Percentiles rank a stretch among this genome's conserved stretches.
Conservation (phyloP, 1,140 invertebrate species). For the Onthophagus taurus region DNA sequence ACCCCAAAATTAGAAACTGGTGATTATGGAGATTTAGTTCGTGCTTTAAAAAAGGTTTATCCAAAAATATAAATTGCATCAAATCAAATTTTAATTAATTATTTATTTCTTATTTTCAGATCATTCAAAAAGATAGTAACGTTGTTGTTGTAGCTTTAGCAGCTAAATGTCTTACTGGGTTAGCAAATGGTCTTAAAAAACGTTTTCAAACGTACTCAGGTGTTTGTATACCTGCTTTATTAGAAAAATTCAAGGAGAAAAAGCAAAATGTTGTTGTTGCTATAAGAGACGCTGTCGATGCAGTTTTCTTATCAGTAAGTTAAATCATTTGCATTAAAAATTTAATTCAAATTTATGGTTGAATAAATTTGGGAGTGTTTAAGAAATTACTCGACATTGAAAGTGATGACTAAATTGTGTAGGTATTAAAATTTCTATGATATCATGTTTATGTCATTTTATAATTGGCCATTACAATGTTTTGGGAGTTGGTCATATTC, state of each 20-base stretch:
- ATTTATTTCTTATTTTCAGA: slow-evolving; percentile 37
- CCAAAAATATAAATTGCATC: too few relatives aligned
- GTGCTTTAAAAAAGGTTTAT: slow-evolving; percentile 76
- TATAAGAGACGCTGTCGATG: slow-evolving; percentile 87
- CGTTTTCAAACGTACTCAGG: slow-evolving; percentile 77
- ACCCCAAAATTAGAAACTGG: slow-evolving; percentile 80
- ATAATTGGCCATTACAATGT: too few relatives aligned
- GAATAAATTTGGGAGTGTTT: too few relatives aligned
- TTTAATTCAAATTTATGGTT: too few relatives aligned
- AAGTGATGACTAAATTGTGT: too few relatives aligned
- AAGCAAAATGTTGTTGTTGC: slow-evolving; percentile 82
- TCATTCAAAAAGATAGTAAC: slow-evolving; percentile 90
- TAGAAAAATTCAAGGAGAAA: slow-evolving; percentile 98
- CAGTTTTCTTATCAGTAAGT: slow-evolving; percentile 71
- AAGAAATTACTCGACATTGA: too few relatives aligned
- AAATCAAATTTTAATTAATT: too few relatives aligned
- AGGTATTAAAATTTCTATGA: too few relatives aligned
- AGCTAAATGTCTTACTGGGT: slow-evolving; percentile 69
- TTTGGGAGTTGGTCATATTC: too few relatives aligned
- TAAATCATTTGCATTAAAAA: too few relatives aligned
- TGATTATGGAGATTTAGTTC: slow-evolving; percentile 86
- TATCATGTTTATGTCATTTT: too few relatives aligned
- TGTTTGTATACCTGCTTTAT: slow-evolving; percentile 65
- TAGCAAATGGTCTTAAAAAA: slow-evolving; percentile 82
- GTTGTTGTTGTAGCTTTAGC: slow-evolving; percentile 86